Evolutionary conservation across 2,797 vertebrate genomes (phyloP).

Genomic region (Sebastes hubbsi): DNA sequence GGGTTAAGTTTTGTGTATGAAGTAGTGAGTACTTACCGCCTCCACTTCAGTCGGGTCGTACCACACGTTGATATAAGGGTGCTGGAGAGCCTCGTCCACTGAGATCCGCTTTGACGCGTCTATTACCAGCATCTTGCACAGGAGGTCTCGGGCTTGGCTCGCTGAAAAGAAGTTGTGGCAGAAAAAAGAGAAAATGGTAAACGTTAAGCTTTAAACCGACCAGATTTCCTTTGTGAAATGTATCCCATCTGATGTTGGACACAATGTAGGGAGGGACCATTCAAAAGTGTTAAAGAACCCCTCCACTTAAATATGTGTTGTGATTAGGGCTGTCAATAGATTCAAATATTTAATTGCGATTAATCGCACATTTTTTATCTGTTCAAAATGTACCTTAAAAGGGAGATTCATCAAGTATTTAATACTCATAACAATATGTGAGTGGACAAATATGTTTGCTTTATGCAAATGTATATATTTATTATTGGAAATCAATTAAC

Average conservation of each 20-base stretch:
- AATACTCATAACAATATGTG: no score
- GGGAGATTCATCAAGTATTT: no score
- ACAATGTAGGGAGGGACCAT: neutral
- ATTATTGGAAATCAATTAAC: neutral
- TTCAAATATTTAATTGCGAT: no score
- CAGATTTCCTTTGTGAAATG: neutral
- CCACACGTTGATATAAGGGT: constrained; percentile 98
- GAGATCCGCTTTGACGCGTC: constrained; percentile 97
- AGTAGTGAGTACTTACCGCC: constrained; percentile 84
- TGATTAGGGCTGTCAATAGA: no score
- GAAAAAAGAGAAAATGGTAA: neutral
- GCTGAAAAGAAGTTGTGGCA: constrained; percentile 79
- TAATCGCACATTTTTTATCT: no score
- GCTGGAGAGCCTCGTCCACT: constrained; percentile 95
- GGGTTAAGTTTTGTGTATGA: neutral
- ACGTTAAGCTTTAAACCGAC: neutral
- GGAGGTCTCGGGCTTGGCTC: constrained; percentile 96
- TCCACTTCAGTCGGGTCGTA: constrained; percentile 97
- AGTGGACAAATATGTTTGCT: no score
- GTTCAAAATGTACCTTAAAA: no score
- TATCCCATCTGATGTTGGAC: neutral
- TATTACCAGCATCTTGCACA: constrained; percentile 99
- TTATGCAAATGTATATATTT: neutral
- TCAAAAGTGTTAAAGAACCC: neutral
- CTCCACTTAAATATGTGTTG: neutral